A percentile compares a stretch with the other conserved stretches of the same genome.
These are phyloP conservation scores for Agrochola lota DNA, from an alignment of 2,888 invertebrate species.

Conservation along the genomic window DNA sequence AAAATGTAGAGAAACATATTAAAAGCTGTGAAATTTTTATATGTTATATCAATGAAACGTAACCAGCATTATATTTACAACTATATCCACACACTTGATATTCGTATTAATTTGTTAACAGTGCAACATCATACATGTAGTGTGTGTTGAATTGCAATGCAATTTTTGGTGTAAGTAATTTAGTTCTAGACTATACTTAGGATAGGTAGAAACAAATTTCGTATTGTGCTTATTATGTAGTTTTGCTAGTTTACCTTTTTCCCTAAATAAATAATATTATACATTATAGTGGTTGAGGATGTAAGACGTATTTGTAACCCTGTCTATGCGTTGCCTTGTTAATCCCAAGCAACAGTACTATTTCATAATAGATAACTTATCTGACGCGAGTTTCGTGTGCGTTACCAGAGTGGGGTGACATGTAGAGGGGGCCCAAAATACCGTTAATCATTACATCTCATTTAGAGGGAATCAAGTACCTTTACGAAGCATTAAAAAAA, in stretches of 20 bases:
- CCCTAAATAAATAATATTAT: constrained; percentile 26
- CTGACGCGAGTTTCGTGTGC: not conserved
- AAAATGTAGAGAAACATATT: not conserved
- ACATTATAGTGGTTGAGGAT: constrained; percentile 22
- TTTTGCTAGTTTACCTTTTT: constrained; percentile 62
- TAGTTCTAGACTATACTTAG: constrained; percentile 37
- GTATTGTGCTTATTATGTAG: constrained; percentile 64
- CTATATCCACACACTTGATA: constrained; percentile 14
- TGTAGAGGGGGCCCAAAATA: constrained; percentile 24
- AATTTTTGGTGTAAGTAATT: constrained; percentile 38
- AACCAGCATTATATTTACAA: constrained; percentile 22
- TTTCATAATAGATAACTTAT: not conserved
- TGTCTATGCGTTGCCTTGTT: constrained; percentile 43
- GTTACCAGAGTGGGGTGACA: not conserved
- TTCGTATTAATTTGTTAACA: constrained; percentile 19
- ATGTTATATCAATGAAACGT: not conserved
- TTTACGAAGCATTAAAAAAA: constrained; percentile 39
- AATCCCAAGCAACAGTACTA: constrained; percentile 32
- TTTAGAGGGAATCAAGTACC: constrained; percentile 47
- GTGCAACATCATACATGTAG: constrained; percentile 23
- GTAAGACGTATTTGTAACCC: constrained; percentile 18
- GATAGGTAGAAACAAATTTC: constrained; percentile 66
- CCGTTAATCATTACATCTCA: constrained; percentile 18
- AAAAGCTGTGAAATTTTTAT: constrained; percentile 8
- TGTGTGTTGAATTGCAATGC: constrained; percentile 24